Evolutionary conservation across 2,888 invertebrate genomes (phyloP), one percentile per base, ranked within the genome.

Genomic region (Leptarthrus brevirostris): DNA sequence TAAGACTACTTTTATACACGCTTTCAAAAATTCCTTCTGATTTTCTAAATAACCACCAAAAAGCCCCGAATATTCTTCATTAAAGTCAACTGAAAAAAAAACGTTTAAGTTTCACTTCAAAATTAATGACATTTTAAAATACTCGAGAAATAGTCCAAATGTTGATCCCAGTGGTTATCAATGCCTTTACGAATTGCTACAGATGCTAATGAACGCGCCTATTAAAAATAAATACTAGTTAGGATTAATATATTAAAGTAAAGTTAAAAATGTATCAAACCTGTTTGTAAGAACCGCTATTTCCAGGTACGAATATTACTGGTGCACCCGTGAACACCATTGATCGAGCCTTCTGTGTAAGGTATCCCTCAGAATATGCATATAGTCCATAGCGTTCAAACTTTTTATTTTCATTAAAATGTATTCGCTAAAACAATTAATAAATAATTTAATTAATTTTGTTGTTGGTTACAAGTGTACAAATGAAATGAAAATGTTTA

Each of bases 241-340:
- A n/a, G n/a, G n/a, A n/a, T 54, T 12, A n/a, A 2, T 16, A 30
- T 16, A 14, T 34, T 18, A 22, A 22, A 61, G 10, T 3, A 40
- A 18, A 14, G 22, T 12, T 24, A 6, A 8, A 16, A 12, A 12
- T 2, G 12, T 30, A 20, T 6, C 12, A 53, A 74, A 81, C 94
- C 89, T 96, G 97, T 86, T 93, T 94, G 81, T 93, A 91, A 49
- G 97, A 97, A 0, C 98, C 98, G 53, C 93, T 93, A 86, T 97
- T 98, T 10, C 98, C 98, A 14, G 97, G 98, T 74, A 98, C 88
- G 86, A 96, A 98, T 61, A 98, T 87, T 0, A 98, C 94, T 4
- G 98, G 98, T 56, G 97, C 92, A 0, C 98, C 98, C 81, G 89
- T 89, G 85, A 94, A 94, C 81, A 90, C 87, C 88, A 90, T 90